These are phyloP conservation scores for Tupaia chinensis DNA, from an alignment of 2,113 vertebrate genomes.

Conservation along the genomic window DNA sequence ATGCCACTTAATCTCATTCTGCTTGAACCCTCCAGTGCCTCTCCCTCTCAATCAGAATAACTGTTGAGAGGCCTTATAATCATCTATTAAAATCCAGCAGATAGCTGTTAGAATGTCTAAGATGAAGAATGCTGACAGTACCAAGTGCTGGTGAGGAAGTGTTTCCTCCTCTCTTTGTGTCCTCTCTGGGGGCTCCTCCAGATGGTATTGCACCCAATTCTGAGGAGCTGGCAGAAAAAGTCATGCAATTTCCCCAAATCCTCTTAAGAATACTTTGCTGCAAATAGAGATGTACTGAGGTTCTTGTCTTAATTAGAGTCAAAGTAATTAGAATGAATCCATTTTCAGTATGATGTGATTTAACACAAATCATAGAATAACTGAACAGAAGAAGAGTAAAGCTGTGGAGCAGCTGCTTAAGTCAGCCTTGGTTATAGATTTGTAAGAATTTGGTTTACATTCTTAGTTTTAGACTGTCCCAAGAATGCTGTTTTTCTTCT, in stretches of 20 bases:
- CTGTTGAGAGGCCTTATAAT: background rate
- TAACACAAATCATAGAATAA: background rate
- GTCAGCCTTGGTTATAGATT: too few species aligned
- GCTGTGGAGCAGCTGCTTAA: background rate
- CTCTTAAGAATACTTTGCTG: background rate
- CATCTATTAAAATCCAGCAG: background rate
- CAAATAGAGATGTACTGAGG: background rate
- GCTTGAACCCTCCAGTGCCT: background rate
- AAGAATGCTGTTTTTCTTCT: background rate
- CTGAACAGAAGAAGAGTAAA: background rate
- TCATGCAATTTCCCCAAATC: rapidly evolving
- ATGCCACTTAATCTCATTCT: background rate
- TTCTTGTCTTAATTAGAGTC: background rate
- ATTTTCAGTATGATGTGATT: background rate
- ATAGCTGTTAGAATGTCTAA: background rate
- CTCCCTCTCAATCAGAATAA: too few species aligned
- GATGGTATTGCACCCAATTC: rapidly evolving
- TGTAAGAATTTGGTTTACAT: too few species aligned
- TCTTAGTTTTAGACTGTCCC: background rate
- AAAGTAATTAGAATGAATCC: background rate
- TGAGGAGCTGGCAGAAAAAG: background rate
- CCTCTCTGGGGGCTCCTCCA: rapidly evolving
- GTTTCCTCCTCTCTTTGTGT: background rate
- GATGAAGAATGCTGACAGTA: too few species aligned
- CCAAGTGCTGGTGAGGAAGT: background rate